These are phyloP conservation scores for Cyrtonyx montezumae DNA, from an alignment of 2,113 vertebrate species.

Conservation along the genomic window DNA sequence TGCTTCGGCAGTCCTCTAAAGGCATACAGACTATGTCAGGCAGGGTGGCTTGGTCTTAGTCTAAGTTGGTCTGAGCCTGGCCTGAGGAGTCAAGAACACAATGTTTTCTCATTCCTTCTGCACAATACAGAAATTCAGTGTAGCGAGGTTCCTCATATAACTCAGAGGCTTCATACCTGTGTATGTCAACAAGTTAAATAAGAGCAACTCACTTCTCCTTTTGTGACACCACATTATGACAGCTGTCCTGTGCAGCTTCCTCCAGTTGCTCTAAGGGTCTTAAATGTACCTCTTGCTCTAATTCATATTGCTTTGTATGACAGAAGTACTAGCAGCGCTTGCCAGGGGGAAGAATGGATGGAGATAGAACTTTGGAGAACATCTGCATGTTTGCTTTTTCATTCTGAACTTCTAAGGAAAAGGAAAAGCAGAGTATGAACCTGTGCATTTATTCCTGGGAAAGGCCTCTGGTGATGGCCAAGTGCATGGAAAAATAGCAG, in stretches of 20 bases:
- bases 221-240: background rate
- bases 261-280: background rate
- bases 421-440: background rate
- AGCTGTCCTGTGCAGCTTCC: background rate
- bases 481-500: background rate
- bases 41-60: background rate
- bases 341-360: background rate
- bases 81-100: background rate
- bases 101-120: background rate
- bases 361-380: background rate
- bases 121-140: background rate
- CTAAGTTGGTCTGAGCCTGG: background rate
- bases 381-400: background rate
- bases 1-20: background rate
- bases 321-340: background rate
- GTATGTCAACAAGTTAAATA: background rate
- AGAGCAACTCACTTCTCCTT: background rate
- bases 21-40: rapidly evolving
- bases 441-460: background rate
- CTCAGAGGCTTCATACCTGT: background rate
- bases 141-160: background rate
- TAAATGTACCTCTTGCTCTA: background rate
- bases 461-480: background rate
- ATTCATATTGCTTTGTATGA: background rate
- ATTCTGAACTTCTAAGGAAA: background rate